Evolutionary conservation across 2,113 vertebrate species (phyloP), one percentile per base, ranked within the genome.

Genomic region (Eulemur rufifrons): DNA sequence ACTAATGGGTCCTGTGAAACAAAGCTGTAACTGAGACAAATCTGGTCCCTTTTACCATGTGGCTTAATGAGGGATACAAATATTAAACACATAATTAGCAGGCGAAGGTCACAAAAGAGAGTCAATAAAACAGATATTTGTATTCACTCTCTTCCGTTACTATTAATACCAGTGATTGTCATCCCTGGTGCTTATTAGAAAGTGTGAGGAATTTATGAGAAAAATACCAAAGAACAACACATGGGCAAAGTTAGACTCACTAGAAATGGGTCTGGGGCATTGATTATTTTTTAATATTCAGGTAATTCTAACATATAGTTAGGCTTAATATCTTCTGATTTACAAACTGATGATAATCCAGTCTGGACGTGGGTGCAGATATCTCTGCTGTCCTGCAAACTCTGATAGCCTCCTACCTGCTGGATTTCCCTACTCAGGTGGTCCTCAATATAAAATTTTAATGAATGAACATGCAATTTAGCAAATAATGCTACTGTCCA

Each of bases 351-450:
- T n/a, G 54, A 52, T 29, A 34, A 50, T 50, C 34, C 0, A 4
- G 1, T 25, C 17, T 27, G 63, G 8, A 23, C 13, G 6, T 8
- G 13, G 8, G 47, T 4, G n/a, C 1, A 71, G 45, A 32, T 1
- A 6, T 42, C 1, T 78, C 63, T 64, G 47, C 54, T 59, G 64
- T 6, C 10, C 56, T 50, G 3, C 5, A 86, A 56, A 12, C 21
- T 90, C 56, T 61, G 37, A 32, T 3, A 37, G 20, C 5, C 59
- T 68, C 34, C 86, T 69, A 42, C 3, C 12, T 52, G 15, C 78
- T 23, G 27, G 7, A 14, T 66, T 27, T 69, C 17, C 52, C 74
- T 69, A 45, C 8, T 56, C 13, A 27, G 21, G 42, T 12, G 39
- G 4, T 71, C n/a, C 52, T 93, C 32, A 45, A 8, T 10, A 71